Base-by-base conservation (phyloP, 2,888 invertebrate genomes). In the Antitype chi region DNA sequence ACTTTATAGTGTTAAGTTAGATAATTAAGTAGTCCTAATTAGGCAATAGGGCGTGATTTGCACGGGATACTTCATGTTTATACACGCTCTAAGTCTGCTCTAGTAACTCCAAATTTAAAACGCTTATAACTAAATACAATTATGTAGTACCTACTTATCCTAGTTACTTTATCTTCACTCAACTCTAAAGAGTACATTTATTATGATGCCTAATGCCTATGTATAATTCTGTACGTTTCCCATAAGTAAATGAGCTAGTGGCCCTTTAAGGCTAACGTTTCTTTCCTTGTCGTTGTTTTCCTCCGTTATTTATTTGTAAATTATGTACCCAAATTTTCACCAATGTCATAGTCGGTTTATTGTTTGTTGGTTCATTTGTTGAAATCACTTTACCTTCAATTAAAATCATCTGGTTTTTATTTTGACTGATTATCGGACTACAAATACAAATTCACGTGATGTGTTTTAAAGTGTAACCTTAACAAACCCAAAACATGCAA, bases 171-270 rank as follows among this genome's bases (percentile, higher is more conserved):
- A 73, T 70, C 68, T 69, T 74, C 32, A 74, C 53, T 73, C 38
- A 63, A 32, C 57, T 76, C 32, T 62, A 71, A 80, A 75, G 53
- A 76, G 64, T 68, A 63, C 49, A 55, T 76, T 55, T 67, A 38
- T 38, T 78, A 70, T 60, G 60, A 72, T 66, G 38, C 52, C 49
- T 84, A 76, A 83, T 57, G 66, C 52, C 68, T 82, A 73, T 60
- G 17, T 80, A 71, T 78, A 72, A 69, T 52, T 15, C 68, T 64
- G 57, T 76, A 67, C 63, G 63, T 85, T 62, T 78, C 64, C 79
- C 70, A 62, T 81, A 80, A 69, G 80, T 89, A 89, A 87, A 43
- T 88, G 86, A 87, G 87, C 90, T 89, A 89, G 89, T 82, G 15
- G 80, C 87, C 86, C 79, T 81, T 11, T 82, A 85, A 57, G 84